Evolutionary conservation across 2,888 invertebrate genomes (phyloP).

Genomic region (Pyrochroa serraticornis): DNA sequence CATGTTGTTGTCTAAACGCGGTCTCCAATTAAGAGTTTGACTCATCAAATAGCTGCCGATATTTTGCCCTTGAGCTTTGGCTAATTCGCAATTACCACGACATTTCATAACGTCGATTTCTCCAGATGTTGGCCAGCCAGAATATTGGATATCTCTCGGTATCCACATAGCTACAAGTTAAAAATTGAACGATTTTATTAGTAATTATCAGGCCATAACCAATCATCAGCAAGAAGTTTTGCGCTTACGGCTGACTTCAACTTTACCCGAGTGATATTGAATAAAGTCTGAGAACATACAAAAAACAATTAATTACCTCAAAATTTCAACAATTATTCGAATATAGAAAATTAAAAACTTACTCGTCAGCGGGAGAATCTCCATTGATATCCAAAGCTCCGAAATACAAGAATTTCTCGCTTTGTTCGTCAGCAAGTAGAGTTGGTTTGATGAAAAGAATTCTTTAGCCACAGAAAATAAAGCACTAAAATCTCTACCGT

Average conservation of each 20-base stretch:
- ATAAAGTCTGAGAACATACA: constrained; percentile 67
- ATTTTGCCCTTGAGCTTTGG: constrained; percentile 27
- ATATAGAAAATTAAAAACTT: constrained; percentile 31
- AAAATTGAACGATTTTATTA: no score
- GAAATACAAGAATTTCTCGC: constrained; percentile 61
- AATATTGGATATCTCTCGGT: constrained; percentile 69
- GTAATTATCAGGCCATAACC: constrained; percentile 64
- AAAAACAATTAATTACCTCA: constrained; percentile 3
- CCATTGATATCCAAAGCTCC: constrained; percentile 65
- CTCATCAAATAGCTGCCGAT: constrained; percentile 66
- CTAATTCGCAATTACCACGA: constrained; percentile 64
- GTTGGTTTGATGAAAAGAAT: constrained; percentile 68
- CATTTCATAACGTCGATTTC: constrained; percentile 75
- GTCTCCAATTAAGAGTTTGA: constrained; percentile 73
- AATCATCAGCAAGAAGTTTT: constrained; percentile 72
- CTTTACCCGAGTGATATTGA: constrained; percentile 70
- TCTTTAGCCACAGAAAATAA: no score
- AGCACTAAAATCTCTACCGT: no score
- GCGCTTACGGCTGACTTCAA: constrained; percentile 68
- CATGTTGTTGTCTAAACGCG: constrained; percentile 62
- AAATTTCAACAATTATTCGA: neutral
- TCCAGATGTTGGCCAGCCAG: constrained; percentile 73
- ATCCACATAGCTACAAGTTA: constrained; percentile 66
- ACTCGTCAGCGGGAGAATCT: constrained; percentile 67
- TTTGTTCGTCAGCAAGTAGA: constrained; percentile 63